Conservation (phyloP, 2,113 vertebrate genomes). For the Heterocephalus glaber region DNA sequence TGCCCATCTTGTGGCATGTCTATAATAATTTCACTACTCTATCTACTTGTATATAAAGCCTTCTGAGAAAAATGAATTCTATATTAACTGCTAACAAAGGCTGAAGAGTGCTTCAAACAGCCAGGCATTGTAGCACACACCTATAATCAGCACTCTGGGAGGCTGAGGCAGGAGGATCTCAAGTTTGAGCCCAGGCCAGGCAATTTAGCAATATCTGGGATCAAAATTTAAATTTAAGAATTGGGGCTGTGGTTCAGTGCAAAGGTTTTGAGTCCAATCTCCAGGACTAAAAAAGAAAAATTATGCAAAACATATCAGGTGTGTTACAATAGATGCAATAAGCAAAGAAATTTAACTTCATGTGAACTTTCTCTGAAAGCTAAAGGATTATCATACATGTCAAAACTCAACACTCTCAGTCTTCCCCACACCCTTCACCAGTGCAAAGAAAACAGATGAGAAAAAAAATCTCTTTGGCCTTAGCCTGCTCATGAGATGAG, state of each 20-base stretch:
- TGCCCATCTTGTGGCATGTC: not conserved
- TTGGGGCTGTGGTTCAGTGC: not conserved
- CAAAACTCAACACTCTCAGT: not conserved
- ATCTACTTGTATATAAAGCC: not conserved
- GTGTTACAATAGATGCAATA: constrained; percentile 20
- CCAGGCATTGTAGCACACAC: not conserved
- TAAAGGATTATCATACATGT: constrained; percentile 10
- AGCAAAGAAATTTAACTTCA: constrained; percentile 45
- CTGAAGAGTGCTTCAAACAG: not conserved
- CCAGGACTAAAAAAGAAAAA: not conserved
- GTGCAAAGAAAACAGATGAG: constrained; percentile 3
- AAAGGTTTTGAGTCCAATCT: not conserved
- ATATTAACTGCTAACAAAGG: not conserved
- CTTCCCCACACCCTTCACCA: not conserved
- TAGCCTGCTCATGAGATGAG: not conserved
- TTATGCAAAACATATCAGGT: not conserved
- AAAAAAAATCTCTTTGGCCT: not conserved
- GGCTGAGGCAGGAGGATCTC: not conserved
- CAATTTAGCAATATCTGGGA: not conserved
- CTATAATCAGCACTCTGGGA: not conserved
- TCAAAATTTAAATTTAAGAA: not conserved
- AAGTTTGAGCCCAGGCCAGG: not conserved
- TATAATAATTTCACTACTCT: not conserved
- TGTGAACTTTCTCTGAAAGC: not conserved
- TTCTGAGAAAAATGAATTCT: not conserved